Evolutionary conservation across 1,140 invertebrate species (phyloP), one percentile per base, ranked within the genome.

Genomic region (Magallana ariakensis): DNA sequence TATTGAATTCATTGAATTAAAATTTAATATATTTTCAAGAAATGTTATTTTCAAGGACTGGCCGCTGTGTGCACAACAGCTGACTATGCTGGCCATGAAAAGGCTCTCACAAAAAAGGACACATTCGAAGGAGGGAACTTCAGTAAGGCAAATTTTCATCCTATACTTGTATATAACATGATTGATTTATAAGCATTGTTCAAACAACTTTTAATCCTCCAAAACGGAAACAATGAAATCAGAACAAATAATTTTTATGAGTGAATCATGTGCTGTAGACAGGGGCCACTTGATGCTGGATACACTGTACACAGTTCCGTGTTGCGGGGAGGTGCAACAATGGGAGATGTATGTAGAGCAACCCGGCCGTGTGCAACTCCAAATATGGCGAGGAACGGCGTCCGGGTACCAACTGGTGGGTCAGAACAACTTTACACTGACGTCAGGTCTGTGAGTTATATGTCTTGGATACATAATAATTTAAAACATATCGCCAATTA

Each of bases 271-370:
- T 11, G 33, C 54, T 82, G 0, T 54, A 82, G 80, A 53, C 9
- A 53, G 80, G 15, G 80, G 80, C 16, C 55, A 82, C 10, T 11
- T 82, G 13, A 82, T 53, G 11, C 80, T 82, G 80, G 46, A 82
- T 53, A 0, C 80, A 15, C 19, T 54, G 10, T 82, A 55, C 46
- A 55, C 7, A 11, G 46, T 82, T 26, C 53, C n/a, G 19, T 82
- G 80, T 26, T 82, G 80, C 54, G 80, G 80, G 10, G 80, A 19
- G 80, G 13, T 82, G 16, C 15, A 82, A 82, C 55, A 54, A 82
- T 82, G 80, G 80, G 80, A 82, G 4, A 55, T 82, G 19, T 82
- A 82, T 54, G 55, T 56, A 55, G 16, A 56, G 33, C 15, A 55
- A 3, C 8, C 53, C 4, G 80, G 80, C 11, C 53, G 16, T 1